Evolutionary conservation across 2,113 vertebrate species (phyloP).

Genomic region (Sphyrna mokarran): DNA sequence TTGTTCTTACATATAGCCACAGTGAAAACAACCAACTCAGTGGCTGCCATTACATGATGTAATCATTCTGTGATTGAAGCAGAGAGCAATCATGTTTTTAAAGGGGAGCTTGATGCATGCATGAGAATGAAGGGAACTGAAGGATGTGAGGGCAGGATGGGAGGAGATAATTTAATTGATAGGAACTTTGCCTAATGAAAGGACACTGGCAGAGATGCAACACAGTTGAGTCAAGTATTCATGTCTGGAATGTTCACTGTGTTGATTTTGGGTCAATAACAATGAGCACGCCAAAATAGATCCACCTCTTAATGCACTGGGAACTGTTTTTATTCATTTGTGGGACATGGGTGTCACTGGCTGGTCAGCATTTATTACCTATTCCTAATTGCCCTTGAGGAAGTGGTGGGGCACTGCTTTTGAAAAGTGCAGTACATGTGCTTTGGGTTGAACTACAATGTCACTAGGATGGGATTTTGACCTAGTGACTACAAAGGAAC

Average conservation of each 20-base stretch:
- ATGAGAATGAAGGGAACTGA: not conserved
- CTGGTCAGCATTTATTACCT: too few relatives aligned
- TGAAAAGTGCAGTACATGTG: too few relatives aligned
- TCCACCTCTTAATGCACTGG: not conserved
- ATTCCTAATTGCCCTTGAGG: too few relatives aligned
- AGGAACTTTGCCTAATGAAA: not conserved
- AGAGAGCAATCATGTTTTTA: not conserved
- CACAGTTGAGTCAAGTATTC: not conserved
- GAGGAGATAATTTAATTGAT: not conserved
- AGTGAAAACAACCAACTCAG: too few relatives aligned
- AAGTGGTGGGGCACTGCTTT: too few relatives aligned
- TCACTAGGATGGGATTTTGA: too few relatives aligned
- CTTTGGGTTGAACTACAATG: too few relatives aligned
- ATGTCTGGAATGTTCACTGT: not conserved
- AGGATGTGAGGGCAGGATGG: not conserved
- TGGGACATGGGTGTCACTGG: too few relatives aligned
- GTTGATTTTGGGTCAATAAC: not conserved
- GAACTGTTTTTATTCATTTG: too few relatives aligned
- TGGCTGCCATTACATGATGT: not conserved
- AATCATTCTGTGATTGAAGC: not conserved
- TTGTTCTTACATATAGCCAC: too few relatives aligned
- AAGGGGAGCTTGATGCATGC: not conserved
- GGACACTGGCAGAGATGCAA: not conserved
- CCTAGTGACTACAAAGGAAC: too few relatives aligned
- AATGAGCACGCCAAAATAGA: not conserved